Evolutionary conservation across 2,888 invertebrate genomes (phyloP).

Genomic region (Hypena proboscidalis): DNA sequence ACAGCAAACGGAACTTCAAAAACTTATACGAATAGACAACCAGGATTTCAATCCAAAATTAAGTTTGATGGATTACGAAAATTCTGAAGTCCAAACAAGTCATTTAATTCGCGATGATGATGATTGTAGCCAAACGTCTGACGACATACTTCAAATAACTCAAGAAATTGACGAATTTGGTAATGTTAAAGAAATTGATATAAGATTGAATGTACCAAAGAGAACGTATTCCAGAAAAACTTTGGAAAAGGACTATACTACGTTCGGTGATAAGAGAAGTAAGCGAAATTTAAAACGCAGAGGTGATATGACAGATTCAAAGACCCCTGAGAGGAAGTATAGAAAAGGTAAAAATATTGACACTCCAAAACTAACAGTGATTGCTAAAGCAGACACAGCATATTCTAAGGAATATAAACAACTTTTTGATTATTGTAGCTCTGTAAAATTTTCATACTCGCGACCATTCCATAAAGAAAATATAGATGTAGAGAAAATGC

Average conservation of each 20-base stretch:
- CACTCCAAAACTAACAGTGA: slow-evolving; percentile 55
- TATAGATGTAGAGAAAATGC: slow-evolving; percentile 56
- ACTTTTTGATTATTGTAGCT: slow-evolving; percentile 64
- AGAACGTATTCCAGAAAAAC: slow-evolving; percentile 55
- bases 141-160: slow-evolving; percentile 26
- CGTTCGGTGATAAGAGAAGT: slow-evolving; percentile 17
- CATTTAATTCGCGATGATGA: slow-evolving; percentile 50
- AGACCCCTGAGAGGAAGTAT: slow-evolving; percentile 56
- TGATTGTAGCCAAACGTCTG: slow-evolving; percentile 10
- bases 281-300: slow-evolving; percentile 61
- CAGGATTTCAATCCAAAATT: background rate
- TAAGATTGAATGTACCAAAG: slow-evolving; percentile 56
- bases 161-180: slow-evolving; percentile 31
- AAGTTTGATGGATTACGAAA: slow-evolving; percentile 51
- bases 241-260: background rate
- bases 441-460: slow-evolving; percentile 73
- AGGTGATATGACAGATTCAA: slow-evolving; percentile 51
- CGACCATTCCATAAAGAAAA: slow-evolving; percentile 68
- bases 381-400: slow-evolving; percentile 48
- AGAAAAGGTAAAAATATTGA: slow-evolving; percentile 76
- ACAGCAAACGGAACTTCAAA: slow-evolving; percentile 32
- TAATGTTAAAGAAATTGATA: slow-evolving; percentile 40
- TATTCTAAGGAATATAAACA: slow-evolving; percentile 66
- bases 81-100: slow-evolving; percentile 56
- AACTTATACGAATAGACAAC: slow-evolving; percentile 18